Base-by-base conservation (phyloP, 2,888 invertebrate genomes). In the Pocota personata region DNA sequence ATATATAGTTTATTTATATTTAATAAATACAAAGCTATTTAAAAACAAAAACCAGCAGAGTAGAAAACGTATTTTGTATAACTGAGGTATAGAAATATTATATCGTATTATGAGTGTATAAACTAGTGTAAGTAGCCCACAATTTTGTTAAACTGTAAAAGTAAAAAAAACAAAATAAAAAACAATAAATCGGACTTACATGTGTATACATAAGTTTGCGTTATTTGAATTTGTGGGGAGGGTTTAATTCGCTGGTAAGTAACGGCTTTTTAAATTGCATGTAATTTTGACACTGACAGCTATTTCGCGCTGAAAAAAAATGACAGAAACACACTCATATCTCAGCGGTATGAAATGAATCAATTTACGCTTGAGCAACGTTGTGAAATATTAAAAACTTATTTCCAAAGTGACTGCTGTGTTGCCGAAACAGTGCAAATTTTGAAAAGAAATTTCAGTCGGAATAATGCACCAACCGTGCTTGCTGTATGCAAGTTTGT, bases 11-110 rank as follows among this genome's bases (percentile, higher is more conserved):
- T 55, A 62, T 78, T 73, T 83, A 62, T 69, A 46, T 60, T 64
- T 43, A 37, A 52, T 21, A 62, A 73, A 58, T 24, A 46, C 60
- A 67, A n/a, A 55, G 52, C 66, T 79, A 50, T 79, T 55, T 8
- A 77, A 48, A 19, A 76, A 72, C 19, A 43, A 40, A 43, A 12
- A 48, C 16, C 37, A 37, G 48, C 30, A 69, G 64, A 37, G 3
- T 43, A 71, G 43, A 52, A 62, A 78, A 48, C 37, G 62, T 69
- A 84, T 84, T 84, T 84, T 84, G 80, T 84, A 84, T 80, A 84
- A 80, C 76, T 76, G 57, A 64, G 50, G 48, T 57, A 37, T 60
- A 71, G 48, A 73, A 55, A 16, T 83, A 67, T 62, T 55, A 35
- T 78, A 52, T 32, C 40, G 80, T 71, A 71, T 75, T 80, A 50